Evolutionary conservation across 1,140 invertebrate genomes (phyloP).

Genomic region (Sarcophaga bullata): DNA sequence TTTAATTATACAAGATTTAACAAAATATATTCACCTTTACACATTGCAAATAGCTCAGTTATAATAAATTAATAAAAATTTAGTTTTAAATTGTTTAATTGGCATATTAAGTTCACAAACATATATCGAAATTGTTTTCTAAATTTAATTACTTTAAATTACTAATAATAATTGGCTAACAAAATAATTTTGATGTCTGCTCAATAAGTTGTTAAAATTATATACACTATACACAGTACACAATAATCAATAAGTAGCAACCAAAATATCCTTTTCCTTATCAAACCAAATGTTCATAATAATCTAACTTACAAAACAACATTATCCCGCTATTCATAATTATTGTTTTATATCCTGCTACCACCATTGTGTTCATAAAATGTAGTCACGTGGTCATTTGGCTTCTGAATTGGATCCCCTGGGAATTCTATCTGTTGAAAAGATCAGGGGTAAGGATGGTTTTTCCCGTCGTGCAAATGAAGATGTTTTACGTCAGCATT

Average conservation of each 20-base stretch:
- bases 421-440: slow-evolving; percentile 72
- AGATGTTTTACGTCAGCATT: slow-evolving; percentile 65
- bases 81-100: too few species aligned
- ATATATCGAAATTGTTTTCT: not conserved
- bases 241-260: too few species aligned
- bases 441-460: slow-evolving; percentile 65
- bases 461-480: slow-evolving; percentile 70
- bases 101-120: too few species aligned
- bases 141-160: not conserved
- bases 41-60: too few species aligned
- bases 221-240: too few species aligned
- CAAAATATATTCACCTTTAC: too few species aligned
- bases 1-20: too few species aligned
- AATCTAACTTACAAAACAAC: not conserved
- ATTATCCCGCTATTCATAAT: slow-evolving; percentile 6
- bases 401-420: slow-evolving; percentile 95
- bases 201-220: too few species aligned
- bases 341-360: slow-evolving; percentile 21
- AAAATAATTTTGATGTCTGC: not conserved
- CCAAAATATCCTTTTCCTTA: not conserved
- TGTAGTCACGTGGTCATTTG: slow-evolving; percentile 93
- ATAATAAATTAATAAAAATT: too few species aligned
- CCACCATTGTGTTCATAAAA: slow-evolving; percentile 37
- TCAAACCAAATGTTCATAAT: not conserved
- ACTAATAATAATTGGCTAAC: slow-evolving; percentile 3